Conservation (phyloP, 2,888 invertebrate species). For the Drosophila melanocephala region DNA sequence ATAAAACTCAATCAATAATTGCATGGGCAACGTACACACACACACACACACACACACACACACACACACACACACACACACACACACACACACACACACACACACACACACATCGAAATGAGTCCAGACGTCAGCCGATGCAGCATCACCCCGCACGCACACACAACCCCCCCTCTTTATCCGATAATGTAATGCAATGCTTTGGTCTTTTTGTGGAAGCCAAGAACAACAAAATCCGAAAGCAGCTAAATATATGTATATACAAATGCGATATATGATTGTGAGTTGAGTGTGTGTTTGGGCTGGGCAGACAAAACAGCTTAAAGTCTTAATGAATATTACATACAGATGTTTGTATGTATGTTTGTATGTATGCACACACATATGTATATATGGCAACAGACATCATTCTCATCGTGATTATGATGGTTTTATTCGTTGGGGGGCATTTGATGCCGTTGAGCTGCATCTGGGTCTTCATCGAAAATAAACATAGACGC, state of each 20-base stretch:
- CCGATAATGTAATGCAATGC: constrained; percentile 48
- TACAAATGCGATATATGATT: constrained; percentile 6
- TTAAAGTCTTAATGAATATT: constrained; percentile 58
- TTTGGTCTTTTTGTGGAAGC: constrained; percentile 61
- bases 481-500: constrained; percentile 53
- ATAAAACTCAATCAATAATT: constrained; percentile 55
- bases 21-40: neutral
- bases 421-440: constrained; percentile 46
- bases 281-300: constrained; percentile 28
- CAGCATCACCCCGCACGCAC: neutral
- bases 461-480: constrained; percentile 24
- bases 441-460: constrained; percentile 25
- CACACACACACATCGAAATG: constrained; percentile 1
- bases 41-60: neutral
- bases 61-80: neutral
- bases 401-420: constrained; percentile 17
- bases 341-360: constrained; percentile 10
- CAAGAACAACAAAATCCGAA: constrained; percentile 46
- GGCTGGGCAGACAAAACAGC: constrained; percentile 64
- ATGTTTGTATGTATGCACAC: neutral
- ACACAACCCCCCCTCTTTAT: neutral
- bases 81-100: neutral
- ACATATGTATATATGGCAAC: constrained; percentile 8
- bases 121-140: constrained; percentile 11
- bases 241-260: constrained; percentile 19